phyloP scores from a whole-genome alignment of 2,797 vertebrate genomes.

The Halcyon smyrnensis region DNA sequence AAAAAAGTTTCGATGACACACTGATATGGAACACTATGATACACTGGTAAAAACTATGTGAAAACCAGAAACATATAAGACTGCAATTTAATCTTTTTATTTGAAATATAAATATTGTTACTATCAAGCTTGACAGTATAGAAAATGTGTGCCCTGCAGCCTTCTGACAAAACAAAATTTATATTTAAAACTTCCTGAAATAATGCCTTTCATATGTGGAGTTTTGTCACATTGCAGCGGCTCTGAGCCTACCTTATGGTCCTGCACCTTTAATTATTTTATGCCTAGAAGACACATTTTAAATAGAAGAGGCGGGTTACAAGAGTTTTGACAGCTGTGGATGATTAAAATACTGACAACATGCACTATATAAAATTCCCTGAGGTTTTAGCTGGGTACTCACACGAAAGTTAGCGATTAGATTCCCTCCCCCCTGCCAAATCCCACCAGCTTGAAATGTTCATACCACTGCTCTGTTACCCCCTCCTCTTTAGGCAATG shows the following conservation, averaged over 20 bases:
- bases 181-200: conserved; percentile 97
- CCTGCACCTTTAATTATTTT: conserved; percentile 99
- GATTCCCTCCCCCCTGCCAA: conserved; percentile 56
- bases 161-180: conserved; percentile 93
- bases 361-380: conserved; percentile 92
- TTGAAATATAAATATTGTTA: conserved; percentile 90
- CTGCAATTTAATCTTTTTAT: conserved; percentile 88
- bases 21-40: conserved; percentile 78
- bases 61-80: conserved; percentile 83
- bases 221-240: conserved; percentile 85
- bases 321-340: conserved; percentile 97
- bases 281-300: conserved; percentile 99
- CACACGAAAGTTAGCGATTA: conserved; percentile 78
- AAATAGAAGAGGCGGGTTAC: conserved; percentile 99
- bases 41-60: conserved; percentile 77
- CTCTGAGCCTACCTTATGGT: conserved; percentile 81
- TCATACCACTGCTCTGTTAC: conserved; percentile 7
- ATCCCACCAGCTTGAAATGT: conserved; percentile 64
- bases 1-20: conserved; percentile 73
- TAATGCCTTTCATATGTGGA: conserved; percentile 91
- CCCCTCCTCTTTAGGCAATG: conserved; percentile 9
- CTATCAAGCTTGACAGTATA: conserved; percentile 94
- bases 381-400: conserved; percentile 85
- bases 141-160: conserved; percentile 98
- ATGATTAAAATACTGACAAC: conserved; percentile 99